Conservation (phyloP, 37 sponge, comb jelly and placozoan species). For the Spongilla lacustris region DNA sequence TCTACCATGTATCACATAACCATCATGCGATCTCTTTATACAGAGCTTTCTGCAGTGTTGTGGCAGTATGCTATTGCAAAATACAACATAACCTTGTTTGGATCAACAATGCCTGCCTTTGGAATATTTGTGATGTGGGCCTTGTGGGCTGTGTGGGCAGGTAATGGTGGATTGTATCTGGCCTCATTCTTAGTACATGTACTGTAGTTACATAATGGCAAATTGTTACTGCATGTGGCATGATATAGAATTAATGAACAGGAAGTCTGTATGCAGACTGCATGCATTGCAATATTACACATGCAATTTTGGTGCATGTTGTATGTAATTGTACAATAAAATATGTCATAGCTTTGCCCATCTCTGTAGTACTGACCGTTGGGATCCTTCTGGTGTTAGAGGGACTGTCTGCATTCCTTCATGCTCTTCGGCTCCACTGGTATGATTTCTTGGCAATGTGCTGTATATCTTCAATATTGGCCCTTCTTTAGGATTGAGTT, state of each 20-base stretch:
- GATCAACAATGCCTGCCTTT: neutral
- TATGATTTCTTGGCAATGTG: neutral
- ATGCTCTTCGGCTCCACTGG: conserved; percentile 91
- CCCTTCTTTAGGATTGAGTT: conserved; percentile 80
- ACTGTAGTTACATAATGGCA: too few species aligned
- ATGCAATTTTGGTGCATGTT: too few species aligned
- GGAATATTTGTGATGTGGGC: conserved; percentile 27
- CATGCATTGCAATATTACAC: too few species aligned
- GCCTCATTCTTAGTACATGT: neutral
- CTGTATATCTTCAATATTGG: neutral
- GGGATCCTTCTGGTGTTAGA: conserved; percentile 83
- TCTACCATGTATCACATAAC: too few species aligned
- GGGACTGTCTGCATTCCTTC: conserved; percentile 92
- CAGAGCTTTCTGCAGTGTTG: conserved; percentile 87
- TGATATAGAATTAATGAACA: neutral
- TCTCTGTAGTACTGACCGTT: conserved; percentile 61
- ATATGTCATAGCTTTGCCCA: neutral
- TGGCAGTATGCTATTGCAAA: conserved; percentile 38
- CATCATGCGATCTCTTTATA: neutral
- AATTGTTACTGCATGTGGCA: too few species aligned
- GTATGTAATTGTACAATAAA: neutral
- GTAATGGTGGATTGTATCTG: conserved; percentile 29
- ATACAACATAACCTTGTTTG: neutral
- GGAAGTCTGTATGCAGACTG: neutral
- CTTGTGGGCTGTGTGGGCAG: conserved; percentile 69